Evolutionary conservation across 2,888 invertebrate species (phyloP).

Genomic region (Hartigia nigra): DNA sequence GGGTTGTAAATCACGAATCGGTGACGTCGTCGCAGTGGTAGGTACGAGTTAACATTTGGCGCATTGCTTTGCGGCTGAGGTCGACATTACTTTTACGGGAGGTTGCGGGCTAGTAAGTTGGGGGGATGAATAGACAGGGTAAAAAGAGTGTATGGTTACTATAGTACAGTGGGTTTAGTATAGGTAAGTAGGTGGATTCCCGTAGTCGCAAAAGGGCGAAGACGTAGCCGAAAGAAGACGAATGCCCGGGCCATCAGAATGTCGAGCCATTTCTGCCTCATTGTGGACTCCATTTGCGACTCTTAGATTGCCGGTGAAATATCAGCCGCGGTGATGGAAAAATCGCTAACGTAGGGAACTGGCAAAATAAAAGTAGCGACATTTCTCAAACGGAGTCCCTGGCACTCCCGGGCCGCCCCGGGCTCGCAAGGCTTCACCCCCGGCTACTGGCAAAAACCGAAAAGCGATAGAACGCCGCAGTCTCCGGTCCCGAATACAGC

Average conservation of each 20-base stretch:
- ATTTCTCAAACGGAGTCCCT: constrained; percentile 55
- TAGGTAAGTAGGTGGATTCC: not conserved
- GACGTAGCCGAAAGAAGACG: constrained; percentile 44
- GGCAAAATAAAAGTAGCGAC: constrained; percentile 63
- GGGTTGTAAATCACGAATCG: not conserved
- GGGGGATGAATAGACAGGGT: constrained; percentile 19
- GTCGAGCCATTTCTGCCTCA: constrained; percentile 64
- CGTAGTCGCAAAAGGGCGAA: not conserved
- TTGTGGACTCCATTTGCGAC: constrained; percentile 66
- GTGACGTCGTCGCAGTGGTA: not conserved
- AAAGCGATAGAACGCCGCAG: constrained; percentile 53
- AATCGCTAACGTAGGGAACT: constrained; percentile 62
- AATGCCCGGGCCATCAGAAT: constrained; percentile 59
- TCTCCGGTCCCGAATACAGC: constrained; percentile 35
- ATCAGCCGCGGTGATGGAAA: constrained; percentile 64
- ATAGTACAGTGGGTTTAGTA: constrained; percentile 13
- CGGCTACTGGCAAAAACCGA: constrained; percentile 52
- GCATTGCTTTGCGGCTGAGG: not conserved
- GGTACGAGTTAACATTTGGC: not conserved
- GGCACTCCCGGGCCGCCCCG: constrained; percentile 24
- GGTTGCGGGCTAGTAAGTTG: constrained; percentile 10
- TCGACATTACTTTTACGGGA: constrained; percentile 3
- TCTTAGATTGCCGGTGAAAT: constrained; percentile 65
- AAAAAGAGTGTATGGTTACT: constrained; percentile 16
- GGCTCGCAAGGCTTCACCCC: constrained; percentile 16